Evolutionary conservation across 2,113 vertebrate genomes (phyloP).

Genomic region (Brachypodius melanocephalos): DNA sequence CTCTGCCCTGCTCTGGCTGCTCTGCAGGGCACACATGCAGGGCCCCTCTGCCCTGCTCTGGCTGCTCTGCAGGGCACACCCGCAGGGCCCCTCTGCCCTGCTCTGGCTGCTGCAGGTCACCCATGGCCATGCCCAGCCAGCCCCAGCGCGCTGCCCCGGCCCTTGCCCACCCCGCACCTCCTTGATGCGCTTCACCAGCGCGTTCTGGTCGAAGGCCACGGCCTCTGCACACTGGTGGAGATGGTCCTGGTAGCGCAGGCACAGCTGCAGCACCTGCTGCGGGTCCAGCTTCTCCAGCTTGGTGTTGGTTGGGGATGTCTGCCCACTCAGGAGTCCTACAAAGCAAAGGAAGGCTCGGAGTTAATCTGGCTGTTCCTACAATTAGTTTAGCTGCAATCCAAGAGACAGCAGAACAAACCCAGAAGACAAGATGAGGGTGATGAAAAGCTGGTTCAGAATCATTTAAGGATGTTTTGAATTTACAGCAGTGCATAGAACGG

Average conservation of each 20-base stretch:
- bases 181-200: conserved; percentile 93
- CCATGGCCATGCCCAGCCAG: fast-evolving
- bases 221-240: conserved; percentile 96
- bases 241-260: conserved; percentile 92
- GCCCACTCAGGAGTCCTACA: conserved; percentile 89
- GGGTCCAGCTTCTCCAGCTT: conserved; percentile 90
- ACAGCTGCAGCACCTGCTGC: conserved; percentile 91
- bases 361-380: background rate
- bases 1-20: no score
- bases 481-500: background rate
- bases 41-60: background rate
- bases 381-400: background rate
- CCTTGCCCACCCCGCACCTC: conserved; percentile 76
- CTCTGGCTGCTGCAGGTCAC: background rate
- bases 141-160: fast-evolving
- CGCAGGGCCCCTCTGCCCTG: no score
- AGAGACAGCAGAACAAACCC: background rate
- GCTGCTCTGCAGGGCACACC: background rate
- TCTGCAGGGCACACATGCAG: fast-evolving
- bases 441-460: background rate
- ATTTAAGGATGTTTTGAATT: background rate
- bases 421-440: background rate
- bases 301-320: conserved; percentile 85
- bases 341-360: background rate
- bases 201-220: conserved; percentile 96